phyloP scores from a whole-genome alignment of 2,113 vertebrate species.

The Rafetus swinhoei region DNA sequence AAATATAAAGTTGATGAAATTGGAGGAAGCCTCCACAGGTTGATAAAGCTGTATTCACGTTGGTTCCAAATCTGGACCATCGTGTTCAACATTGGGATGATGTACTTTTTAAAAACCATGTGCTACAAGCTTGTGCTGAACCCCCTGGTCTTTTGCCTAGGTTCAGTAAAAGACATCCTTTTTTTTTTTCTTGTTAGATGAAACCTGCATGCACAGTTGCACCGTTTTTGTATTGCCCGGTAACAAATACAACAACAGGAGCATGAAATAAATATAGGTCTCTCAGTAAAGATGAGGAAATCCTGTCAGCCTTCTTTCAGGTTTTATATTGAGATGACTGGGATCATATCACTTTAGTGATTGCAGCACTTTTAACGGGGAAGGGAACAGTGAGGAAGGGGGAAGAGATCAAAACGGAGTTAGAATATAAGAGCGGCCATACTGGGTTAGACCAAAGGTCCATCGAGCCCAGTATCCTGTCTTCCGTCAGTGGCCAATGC shows the following conservation, averaged over 20 bases:
- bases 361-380: neutral
- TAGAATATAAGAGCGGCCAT: too few species aligned
- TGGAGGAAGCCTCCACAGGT: neutral
- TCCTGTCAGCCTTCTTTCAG: neutral
- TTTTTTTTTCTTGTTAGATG: neutral
- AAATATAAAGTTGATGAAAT: neutral
- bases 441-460: too few species aligned
- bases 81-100: accelerated
- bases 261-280: neutral
- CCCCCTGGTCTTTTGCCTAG: neutral
- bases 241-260: constrained; percentile 2
- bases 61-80: neutral
- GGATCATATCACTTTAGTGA: neutral
- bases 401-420: neutral
- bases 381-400: neutral
- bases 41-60: accelerated
- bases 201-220: accelerated
- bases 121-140: neutral
- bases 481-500: too few species aligned
- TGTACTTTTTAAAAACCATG: neutral
- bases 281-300: neutral
- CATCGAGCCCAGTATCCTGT: too few species aligned
- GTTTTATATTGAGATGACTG: neutral
- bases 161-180: accelerated
- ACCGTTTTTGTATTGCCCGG: neutral